Evolutionary conservation across 2,797 vertebrate species (phyloP), one percentile per base, ranked within the genome.

Genomic region (Florisuga fusca): DNA sequence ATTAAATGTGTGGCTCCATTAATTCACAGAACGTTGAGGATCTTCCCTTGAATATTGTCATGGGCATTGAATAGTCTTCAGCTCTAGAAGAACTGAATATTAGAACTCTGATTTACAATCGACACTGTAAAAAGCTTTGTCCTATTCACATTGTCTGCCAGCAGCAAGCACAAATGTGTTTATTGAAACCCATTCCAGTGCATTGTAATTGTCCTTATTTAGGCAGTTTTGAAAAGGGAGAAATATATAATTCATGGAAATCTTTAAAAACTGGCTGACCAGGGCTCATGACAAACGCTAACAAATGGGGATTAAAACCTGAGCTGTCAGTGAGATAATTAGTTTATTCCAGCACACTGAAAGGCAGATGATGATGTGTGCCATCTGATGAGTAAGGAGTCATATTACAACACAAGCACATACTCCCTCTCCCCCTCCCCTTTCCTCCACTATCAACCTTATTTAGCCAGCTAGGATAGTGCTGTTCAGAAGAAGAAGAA

Each of bases 341-440:
- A 95, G 90, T 93, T 97, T 95, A 96, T 95, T 95, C 94, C 84
- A 93, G 77, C 54, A 34, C 48, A 72, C 46, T 93, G 90, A 93
- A 94, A 96, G 64, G 41, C 76, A 83, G 90, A 94, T 59, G 81
- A 87, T 93, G 93, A 95, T 92, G 90, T 71, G 79, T 94, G 82
- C 91, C 93, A 93, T 96, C 87, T 89, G 94, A 96, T 96, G 94
- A 96, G 93, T 74, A 89, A 91, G 72, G 90, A 94, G 74, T 96
- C 91, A 74, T 71, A 29, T 90, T 94, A 75, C 95, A 91, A 80
- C 59, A 87, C 78, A 76, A 74, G 64, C 64, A 94, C 67, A 61
- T 17, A 55, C 23, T 91, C 79, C 58, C 53, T 79, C 62, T 91
- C 96, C 62, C 48, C 57, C 23, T 93, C 89, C 80, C 18, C 43